phyloP scores from a whole-genome alignment of 2,113 vertebrate species.

The Eudyptes chrysolophus region DNA sequence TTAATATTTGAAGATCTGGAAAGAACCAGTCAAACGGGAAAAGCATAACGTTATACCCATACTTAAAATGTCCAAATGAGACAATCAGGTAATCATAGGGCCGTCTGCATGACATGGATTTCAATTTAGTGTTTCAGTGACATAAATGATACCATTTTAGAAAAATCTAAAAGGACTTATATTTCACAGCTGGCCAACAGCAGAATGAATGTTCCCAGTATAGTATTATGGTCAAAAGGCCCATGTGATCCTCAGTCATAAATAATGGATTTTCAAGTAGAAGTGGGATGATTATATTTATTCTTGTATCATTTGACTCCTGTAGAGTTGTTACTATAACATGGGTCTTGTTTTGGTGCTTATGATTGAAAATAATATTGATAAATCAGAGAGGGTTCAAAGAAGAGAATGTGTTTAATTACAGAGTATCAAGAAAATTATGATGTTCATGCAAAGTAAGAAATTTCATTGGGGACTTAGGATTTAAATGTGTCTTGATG shows the following conservation, averaged over 20 bases:
- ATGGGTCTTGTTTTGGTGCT: not conserved
- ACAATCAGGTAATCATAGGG: not conserved
- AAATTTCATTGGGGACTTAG: not conserved
- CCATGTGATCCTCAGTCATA: not conserved
- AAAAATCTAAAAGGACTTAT: not conserved
- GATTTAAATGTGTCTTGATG: not conserved
- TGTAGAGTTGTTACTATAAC: not conserved
- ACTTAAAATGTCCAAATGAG: not conserved
- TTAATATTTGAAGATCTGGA: not conserved
- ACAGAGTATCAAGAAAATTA: not conserved
- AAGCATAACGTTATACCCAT: not conserved
- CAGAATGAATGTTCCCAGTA: not conserved
- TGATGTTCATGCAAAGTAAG: not conserved
- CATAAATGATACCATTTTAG: not conserved
- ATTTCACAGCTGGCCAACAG: not conserved
- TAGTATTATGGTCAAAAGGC: not conserved
- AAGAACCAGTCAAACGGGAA: not conserved
- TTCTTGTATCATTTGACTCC: not conserved
- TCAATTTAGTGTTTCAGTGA: not conserved
- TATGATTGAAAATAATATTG: not conserved
- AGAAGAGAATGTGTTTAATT: not conserved
- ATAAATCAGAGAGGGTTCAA: not conserved
- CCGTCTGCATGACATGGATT: not conserved
- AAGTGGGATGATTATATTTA: not conserved
- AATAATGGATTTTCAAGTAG: not conserved